Conservation (phyloP, 2,797 vertebrate species). For the Neopelma chrysocephalum region DNA sequence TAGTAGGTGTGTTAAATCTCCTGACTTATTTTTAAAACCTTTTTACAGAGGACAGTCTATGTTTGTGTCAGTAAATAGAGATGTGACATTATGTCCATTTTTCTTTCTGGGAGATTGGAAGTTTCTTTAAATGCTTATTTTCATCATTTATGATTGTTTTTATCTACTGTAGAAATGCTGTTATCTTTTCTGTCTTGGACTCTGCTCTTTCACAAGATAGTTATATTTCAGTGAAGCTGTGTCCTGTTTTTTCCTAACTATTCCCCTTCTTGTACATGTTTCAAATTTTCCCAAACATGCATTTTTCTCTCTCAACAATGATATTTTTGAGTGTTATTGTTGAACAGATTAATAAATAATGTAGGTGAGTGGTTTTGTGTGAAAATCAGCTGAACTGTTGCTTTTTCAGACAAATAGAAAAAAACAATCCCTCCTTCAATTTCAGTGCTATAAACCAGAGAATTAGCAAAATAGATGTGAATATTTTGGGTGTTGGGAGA, state of each 20-base stretch:
- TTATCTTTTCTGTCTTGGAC: neutral
- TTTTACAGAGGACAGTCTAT: neutral
- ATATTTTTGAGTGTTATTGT: neutral
- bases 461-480: neutral
- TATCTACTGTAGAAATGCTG: neutral
- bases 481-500: neutral
- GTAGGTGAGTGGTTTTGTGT: neutral
- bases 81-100: neutral
- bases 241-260: neutral
- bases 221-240: neutral
- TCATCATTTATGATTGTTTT: neutral
- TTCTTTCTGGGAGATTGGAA: neutral
- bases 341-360: neutral
- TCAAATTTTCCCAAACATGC: neutral
- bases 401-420: neutral
- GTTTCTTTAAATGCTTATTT: neutral
- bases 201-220: neutral
- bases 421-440: neutral
- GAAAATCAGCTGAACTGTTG: neutral
- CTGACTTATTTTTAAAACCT: neutral
- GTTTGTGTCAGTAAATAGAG: neutral
- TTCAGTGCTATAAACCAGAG: neutral
- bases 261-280: accelerated
- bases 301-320: neutral
- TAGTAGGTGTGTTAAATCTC: slow-evolving; percentile 31